Evolutionary conservation across 2,113 vertebrate species (phyloP).

Genomic region (Carollia perspicillata): DNA sequence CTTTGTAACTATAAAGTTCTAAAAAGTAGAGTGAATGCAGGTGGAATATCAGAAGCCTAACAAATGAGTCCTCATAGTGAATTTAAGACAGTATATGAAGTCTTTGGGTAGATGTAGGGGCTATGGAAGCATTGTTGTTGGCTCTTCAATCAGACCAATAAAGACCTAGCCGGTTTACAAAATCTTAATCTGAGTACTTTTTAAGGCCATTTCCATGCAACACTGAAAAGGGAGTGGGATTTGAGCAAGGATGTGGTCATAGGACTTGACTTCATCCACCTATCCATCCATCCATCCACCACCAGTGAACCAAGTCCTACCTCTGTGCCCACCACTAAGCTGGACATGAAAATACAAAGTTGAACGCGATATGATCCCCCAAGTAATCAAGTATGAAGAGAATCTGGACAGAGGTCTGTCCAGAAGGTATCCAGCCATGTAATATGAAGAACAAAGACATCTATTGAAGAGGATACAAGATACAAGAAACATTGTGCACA

Average conservation of each 20-base stretch:
- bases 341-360: neutral
- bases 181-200: conserved; percentile 14
- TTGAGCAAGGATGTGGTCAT: neutral
- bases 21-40: neutral
- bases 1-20: neutral
- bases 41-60: neutral
- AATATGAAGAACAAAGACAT: no score
- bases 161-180: neutral
- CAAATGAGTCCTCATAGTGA: neutral
- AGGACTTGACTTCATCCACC: neutral
- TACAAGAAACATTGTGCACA: no score
- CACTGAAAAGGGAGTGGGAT: neutral
- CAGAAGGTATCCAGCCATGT: no score
- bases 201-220: neutral
- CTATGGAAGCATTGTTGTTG: neutral
- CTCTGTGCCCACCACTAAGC: neutral
- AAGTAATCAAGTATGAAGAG: neutral
- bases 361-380: neutral
- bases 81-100: neutral
- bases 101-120: neutral
- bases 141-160: neutral
- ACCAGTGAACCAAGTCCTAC: neutral
- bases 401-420: neutral
- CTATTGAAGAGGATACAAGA: no score
- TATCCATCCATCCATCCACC: neutral